Conservation (phyloP, 2,888 invertebrate species). For the Scaptomyza parva region DNA sequence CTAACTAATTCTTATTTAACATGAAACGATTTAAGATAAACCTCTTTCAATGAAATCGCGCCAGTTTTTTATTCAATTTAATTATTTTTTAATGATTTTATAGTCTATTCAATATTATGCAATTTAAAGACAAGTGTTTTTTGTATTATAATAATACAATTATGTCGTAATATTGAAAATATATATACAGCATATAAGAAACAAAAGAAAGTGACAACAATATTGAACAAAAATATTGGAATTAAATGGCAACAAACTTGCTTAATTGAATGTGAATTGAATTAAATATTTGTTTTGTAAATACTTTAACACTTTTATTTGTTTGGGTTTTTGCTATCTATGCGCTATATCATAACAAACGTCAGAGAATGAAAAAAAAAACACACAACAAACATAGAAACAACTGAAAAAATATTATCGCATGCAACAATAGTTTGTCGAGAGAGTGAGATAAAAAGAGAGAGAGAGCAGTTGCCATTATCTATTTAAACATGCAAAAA, state of each 20-base stretch:
- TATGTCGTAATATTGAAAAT: no score
- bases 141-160: no score
- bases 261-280: background rate
- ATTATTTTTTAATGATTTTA: no score
- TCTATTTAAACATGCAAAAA: background rate
- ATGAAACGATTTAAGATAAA: no score
- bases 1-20: no score
- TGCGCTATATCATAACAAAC: background rate
- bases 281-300: background rate
- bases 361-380: background rate
- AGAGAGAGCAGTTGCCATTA: background rate
- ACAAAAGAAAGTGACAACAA: no score
- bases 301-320: background rate
- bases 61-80: no score
- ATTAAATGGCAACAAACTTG: background rate
- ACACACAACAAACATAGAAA: background rate
- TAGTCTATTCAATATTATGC: no score
- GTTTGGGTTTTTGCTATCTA: background rate
- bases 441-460: background rate
- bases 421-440: background rate
- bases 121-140: no score
- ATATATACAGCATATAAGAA: no score
- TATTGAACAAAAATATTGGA: no score
- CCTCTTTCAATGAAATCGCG: no score
- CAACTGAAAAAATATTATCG: conserved; percentile 2